These are phyloP conservation scores for Campaea margaritaria DNA, from an alignment of 2,888 invertebrate species.

Conservation along the genomic window DNA sequence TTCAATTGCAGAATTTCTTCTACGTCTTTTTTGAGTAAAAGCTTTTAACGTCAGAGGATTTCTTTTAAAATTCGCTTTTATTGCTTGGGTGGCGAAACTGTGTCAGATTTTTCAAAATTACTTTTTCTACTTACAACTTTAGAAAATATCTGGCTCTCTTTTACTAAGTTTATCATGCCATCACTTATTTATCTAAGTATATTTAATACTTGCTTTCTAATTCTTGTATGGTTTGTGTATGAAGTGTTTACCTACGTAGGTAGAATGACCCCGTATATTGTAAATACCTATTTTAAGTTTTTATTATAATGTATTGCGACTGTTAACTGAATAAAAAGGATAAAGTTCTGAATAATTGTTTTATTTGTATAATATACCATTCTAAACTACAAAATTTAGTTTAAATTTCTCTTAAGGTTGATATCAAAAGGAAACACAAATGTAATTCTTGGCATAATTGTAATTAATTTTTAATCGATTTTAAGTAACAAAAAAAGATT, in stretches of 20 bases:
- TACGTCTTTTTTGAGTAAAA: constrained; percentile 66
- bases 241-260: constrained; percentile 82
- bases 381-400: constrained; percentile 1
- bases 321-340: constrained; percentile 81
- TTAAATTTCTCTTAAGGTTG: not conserved
- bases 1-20: constrained; percentile 45
- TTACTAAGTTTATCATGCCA: constrained; percentile 49
- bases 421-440: constrained; percentile 62
- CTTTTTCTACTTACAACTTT: constrained; percentile 7
- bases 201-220: constrained; percentile 69
- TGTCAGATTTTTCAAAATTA: constrained; percentile 27
- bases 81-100: constrained; percentile 43
- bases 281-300: constrained; percentile 82
- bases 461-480: constrained; percentile 84
- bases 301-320: constrained; percentile 80
- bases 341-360: constrained; percentile 60
- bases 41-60: constrained; percentile 56
- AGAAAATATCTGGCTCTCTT: constrained; percentile 47
- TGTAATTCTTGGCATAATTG: constrained; percentile 82
- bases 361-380: constrained; percentile 42
- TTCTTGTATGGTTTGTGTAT: constrained; percentile 81
- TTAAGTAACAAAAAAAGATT: constrained; percentile 83
- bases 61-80: constrained; percentile 49
- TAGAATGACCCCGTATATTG: constrained; percentile 77
- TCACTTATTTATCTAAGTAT: constrained; percentile 58